Evolutionary conservation across 2,888 invertebrate species (phyloP), one percentile per base, ranked within the genome.

Genomic region (Chloroclystis v-ata): DNA sequence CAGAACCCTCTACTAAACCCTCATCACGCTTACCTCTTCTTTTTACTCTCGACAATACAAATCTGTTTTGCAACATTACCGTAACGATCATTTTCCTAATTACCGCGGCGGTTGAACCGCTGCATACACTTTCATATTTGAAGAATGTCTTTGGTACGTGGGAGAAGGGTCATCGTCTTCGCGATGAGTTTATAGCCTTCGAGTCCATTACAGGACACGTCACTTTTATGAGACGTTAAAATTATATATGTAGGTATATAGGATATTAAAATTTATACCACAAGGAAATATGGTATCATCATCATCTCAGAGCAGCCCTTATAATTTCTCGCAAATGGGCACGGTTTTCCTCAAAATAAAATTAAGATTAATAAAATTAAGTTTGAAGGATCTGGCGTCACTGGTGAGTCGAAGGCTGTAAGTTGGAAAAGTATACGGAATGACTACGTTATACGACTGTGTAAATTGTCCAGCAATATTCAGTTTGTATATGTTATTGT

Each of bases 81-180:
- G 50, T 59, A 56, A 60, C 52, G 56, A 56, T 40, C 47, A 40
- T 48, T 52, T 52, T 37, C 51, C 55, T 57, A 60, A 61, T 61
- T 61, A 57, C 47, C 46, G 14, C 51, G 54, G 46, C 52, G 52
- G 39, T 42, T 48, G 44, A 45, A 42, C 52, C 42, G n/a, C 13
- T 33, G 14, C 1, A 33, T 11, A 35, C 20, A 26, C 20, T 20
- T 35, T 20, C 10, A 20, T 20, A 35, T 56, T 57, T 45, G 37
- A 25, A 49, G 52, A 54, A 54, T 49, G 28, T 47, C 43, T 54
- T 57, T 57, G 59, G 56, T 51, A 54, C 52, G 43, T 9, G 9
- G 52, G 43, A 40, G 20, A 50, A 55, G 40, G 55, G 53, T 58
- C 56, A 35, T 49, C 52, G 58, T 47, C 56, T 43, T 26, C 20